Percentiles rank a stretch among this genome's conserved stretches.
phyloP scores from a whole-genome alignment of 2,888 invertebrate genomes.

The Lasioglossum morio region DNA sequence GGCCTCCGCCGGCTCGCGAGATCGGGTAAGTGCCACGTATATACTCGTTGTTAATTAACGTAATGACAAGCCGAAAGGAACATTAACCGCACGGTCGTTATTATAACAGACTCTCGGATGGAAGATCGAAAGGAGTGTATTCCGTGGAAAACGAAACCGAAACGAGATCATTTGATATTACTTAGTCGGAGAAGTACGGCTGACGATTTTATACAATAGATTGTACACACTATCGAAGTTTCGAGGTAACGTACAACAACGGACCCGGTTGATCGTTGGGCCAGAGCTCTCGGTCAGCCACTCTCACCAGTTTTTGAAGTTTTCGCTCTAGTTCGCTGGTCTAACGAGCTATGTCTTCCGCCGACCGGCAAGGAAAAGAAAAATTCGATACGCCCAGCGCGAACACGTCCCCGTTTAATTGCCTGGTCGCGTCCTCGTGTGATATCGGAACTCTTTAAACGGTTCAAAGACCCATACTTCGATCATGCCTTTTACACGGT shows the following conservation, averaged over 20 bases:
- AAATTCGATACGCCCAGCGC: slow-evolving; percentile 42
- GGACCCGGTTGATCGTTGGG: slow-evolving; percentile 12
- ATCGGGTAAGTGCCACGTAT: not conserved
- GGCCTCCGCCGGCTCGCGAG: not conserved
- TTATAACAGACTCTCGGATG: not conserved
- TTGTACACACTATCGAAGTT: not conserved
- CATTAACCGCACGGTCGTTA: not conserved
- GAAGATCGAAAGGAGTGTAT: slow-evolving; percentile 17
- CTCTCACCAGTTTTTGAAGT: slow-evolving; percentile 76
- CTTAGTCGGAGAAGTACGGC: not conserved
- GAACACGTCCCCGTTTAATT: slow-evolving; percentile 54
- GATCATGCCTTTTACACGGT: not conserved
- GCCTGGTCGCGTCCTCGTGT: not conserved
- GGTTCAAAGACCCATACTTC: not conserved
- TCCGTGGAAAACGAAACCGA: slow-evolving; percentile 36
- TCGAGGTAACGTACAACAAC: not conserved
- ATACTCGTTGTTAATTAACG: slow-evolving; percentile 6
- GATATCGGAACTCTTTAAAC: not conserved
- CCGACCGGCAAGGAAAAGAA: slow-evolving; percentile 52
- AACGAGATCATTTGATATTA: not conserved
- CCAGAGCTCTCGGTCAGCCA: slow-evolving; percentile 53
- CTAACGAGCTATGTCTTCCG: slow-evolving; percentile 69
- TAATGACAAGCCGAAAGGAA: slow-evolving; percentile 7
- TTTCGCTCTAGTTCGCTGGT: slow-evolving; percentile 73
- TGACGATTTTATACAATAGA: not conserved